Conservation (phyloP, 2,797 vertebrate species). For the Fundulus diaphanus region DNA sequence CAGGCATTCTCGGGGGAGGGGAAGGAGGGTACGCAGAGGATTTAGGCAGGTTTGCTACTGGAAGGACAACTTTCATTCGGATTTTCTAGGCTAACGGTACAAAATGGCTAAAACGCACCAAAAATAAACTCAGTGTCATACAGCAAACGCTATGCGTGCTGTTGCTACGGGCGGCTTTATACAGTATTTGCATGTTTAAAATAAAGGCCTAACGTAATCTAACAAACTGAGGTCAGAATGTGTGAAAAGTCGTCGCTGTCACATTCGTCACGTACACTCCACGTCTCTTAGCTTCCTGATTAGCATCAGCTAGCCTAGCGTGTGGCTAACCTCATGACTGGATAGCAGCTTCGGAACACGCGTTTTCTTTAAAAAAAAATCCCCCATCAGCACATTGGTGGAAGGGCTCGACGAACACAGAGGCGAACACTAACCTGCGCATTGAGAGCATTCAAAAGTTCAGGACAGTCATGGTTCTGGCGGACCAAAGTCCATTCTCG, state of each 20-base stretch:
- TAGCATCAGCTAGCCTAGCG: conserved; percentile 57
- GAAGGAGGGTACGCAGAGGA: too few relatives aligned
- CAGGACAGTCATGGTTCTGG: conserved; percentile 6
- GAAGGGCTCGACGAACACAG: rapidly evolving
- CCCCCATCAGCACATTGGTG: rapidly evolving
- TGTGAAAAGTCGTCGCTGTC: not conserved
- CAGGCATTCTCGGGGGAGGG: not conserved
- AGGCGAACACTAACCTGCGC: conserved; percentile 37
- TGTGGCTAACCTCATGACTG: conserved; percentile 30
- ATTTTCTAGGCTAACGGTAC: not conserved
- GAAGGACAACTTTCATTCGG: not conserved
- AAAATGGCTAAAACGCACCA: not conserved
- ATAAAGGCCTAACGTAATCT: not conserved
- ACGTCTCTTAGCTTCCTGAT: conserved; percentile 39
- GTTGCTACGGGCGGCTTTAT: rapidly evolving
- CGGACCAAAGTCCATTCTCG: not conserved
- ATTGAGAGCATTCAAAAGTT: conserved; percentile 30
- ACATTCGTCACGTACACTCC: conserved; percentile 64
- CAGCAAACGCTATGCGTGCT: rapidly evolving
- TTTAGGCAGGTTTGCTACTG: not conserved
- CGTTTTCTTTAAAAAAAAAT: too few relatives aligned
- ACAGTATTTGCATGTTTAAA: rapidly evolving
- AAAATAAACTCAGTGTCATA: not conserved
- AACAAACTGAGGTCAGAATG: not conserved
- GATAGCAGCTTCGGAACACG: conserved; percentile 6